Evolutionary conservation across 1,140 invertebrate species (phyloP).

Genomic region (Diorhabda sublineata): DNA sequence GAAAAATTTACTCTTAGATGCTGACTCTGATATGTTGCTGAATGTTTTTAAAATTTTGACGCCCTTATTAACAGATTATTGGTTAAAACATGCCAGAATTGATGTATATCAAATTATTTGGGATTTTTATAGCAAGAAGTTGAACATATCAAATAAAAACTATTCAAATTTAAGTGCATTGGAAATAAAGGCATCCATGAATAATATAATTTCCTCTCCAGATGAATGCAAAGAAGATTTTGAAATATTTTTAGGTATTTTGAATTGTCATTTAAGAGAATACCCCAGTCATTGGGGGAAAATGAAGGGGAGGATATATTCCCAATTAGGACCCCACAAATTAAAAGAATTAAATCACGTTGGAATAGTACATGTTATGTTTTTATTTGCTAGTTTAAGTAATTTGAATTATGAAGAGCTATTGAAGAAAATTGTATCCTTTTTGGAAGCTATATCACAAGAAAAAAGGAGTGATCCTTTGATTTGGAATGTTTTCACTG

Average conservation of each 20-base stretch:
- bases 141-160: slow-evolving; percentile 32
- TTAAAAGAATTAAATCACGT: slow-evolving; percentile 34
- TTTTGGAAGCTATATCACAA: slow-evolving; percentile 34
- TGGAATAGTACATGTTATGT: slow-evolving; percentile 35
- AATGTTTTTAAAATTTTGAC: slow-evolving; percentile 33
- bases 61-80: slow-evolving; percentile 32
- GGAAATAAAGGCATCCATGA: slow-evolving; percentile 28
- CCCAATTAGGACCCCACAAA: slow-evolving; percentile 40
- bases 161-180: slow-evolving; percentile 18
- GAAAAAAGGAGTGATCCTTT: slow-evolving; percentile 27
- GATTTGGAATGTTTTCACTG: slow-evolving; percentile 38
- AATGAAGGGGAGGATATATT: slow-evolving; percentile 43
- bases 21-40: slow-evolving; percentile 20
- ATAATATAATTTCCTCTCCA: slow-evolving; percentile 23
- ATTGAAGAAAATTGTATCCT: slow-evolving; percentile 32
- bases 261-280: slow-evolving; percentile 33
- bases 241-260: slow-evolving; percentile 37
- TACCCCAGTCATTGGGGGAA: slow-evolving; percentile 42
- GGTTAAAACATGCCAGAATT: slow-evolving; percentile 34
- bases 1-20: slow-evolving; percentile 24
- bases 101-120: slow-evolving; percentile 37
- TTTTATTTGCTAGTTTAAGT: slow-evolving; percentile 35
- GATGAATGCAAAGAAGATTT: slow-evolving; percentile 35
- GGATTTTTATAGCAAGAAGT: slow-evolving; percentile 40
- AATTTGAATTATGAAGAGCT: slow-evolving; percentile 37